Evolutionary conservation across 2,113 vertebrate genomes (phyloP).

Genomic region (Potamarius usumacintae): DNA sequence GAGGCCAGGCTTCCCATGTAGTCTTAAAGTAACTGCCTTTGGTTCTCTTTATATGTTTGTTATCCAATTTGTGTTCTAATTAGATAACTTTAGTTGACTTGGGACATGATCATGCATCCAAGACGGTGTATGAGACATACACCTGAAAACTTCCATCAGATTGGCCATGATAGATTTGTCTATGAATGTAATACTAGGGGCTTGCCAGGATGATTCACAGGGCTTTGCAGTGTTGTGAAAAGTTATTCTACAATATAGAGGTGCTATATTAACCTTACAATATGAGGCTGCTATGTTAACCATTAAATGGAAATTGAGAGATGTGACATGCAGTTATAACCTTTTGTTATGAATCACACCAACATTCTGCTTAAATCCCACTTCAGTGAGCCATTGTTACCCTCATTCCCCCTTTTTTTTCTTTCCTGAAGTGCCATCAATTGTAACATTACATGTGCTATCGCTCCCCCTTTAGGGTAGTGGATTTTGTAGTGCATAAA

Average conservation of each 20-base stretch:
- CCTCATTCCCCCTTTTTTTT: neutral
- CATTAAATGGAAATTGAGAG: neutral
- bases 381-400: neutral
- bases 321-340: neutral
- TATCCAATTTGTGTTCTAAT: neutral
- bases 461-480: constrained; percentile 26
- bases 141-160: neutral
- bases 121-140: neutral
- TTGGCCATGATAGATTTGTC: neutral
- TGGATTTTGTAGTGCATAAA: neutral
- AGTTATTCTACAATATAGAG: neutral
- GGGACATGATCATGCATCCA: neutral
- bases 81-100: neutral
- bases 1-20: too few species aligned
- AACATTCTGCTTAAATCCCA: neutral
- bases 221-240: neutral
- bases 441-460: neutral
- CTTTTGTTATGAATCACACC: constrained; percentile 3
- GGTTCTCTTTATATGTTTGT: neutral
- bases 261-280: too few species aligned
- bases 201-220: neutral
- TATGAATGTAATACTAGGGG: neutral
- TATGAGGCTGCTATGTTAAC: neutral
- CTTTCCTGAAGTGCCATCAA: neutral
- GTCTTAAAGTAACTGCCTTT: too few species aligned